Percentiles rank a stretch among this genome's conserved stretches.
phyloP scores from a whole-genome alignment of 2,113 vertebrate genomes.

The Podarcis muralis region DNA sequence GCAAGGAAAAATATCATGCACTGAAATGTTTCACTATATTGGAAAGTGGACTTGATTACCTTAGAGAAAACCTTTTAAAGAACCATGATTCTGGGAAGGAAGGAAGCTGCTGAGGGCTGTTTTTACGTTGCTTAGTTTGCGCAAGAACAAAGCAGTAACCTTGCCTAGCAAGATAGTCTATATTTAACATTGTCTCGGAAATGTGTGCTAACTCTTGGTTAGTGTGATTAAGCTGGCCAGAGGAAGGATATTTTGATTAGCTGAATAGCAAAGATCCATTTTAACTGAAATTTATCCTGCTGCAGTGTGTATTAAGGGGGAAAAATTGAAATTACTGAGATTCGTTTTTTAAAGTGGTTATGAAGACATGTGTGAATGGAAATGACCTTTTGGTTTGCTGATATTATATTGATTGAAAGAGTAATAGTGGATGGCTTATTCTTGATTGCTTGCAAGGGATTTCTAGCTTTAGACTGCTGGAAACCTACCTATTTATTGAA shows the following conservation, averaged over 20 bases:
- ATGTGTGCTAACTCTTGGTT: not conserved
- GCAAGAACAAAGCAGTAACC: not conserved
- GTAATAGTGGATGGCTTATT: constrained; percentile 23
- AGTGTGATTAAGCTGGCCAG: not conserved
- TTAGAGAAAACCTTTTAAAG: not conserved
- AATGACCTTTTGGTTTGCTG: constrained; percentile 4
- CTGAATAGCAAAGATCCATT: constrained; percentile 7
- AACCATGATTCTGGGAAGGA: not conserved
- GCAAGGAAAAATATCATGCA: not conserved
- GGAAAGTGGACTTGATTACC: not conserved
- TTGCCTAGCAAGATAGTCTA: not conserved
- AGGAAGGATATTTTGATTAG: not conserved
- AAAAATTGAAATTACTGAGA: not conserved
- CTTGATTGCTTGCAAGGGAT: not conserved
- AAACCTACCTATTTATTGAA: constrained; percentile 22
- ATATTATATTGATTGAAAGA: not conserved
- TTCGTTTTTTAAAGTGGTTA: constrained; percentile 13
- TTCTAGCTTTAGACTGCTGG: constrained; percentile 21
- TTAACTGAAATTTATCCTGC: not conserved
- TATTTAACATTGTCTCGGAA: constrained; percentile 9
- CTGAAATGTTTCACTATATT: not conserved
- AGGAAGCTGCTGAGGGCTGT: not conserved
- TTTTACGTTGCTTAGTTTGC: not conserved
- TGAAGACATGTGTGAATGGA: not conserved
- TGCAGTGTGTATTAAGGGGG: not conserved